Base-by-base conservation (phyloP, 2,888 invertebrate species). In the Tiphia femorata region DNA sequence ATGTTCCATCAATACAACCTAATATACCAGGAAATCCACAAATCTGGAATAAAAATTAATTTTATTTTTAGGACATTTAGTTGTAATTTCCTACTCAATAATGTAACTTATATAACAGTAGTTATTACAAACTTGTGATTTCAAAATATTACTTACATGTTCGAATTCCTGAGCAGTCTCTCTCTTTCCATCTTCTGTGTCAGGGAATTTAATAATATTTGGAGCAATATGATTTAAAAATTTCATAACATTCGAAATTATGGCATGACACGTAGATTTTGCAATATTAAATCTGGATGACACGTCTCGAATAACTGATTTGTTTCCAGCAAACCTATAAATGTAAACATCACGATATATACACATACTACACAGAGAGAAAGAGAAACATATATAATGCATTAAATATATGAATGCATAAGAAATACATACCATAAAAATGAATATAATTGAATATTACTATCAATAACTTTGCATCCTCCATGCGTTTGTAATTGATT, bases 181-280 rank as follows among this genome's bases (percentile, higher is more conserved):
- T 21, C 33, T 21, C 5, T 23, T 35, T 33, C 35, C 35, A 16
- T 33, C 35, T 2, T 16, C 30, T 6, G 33, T 33, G 23, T 46
- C 33, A 6, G 23, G 30, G 4, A 14, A 46, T 10, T 21, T 33
- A 1, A 46, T 1, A 6, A 46, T 17, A 3, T 16, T 16, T n/a
- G 20, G 33, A 46, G n/a, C n/a, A n/a, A n/a, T n/a, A n/a, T n/a
- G n/a, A 46, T 40, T 40, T 6, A 41, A 41, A 23, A 20, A 21
- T 21, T 1, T 42, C 16, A 42, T 42, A 16, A 42, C 25, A 14
- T 42, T 42, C 17, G 16, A 14, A 6, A 25, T 14, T 2, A 42
- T 42, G 7, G 8, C 3, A 25, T 42, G 10, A 17, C 25, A 42
- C 4, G 42, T 42, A 25, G 42, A 42, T 42, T 42, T 27, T 27